Evolutionary conservation across 2,888 invertebrate species (phyloP).

Genomic region (Calliopum simillimum): DNA sequence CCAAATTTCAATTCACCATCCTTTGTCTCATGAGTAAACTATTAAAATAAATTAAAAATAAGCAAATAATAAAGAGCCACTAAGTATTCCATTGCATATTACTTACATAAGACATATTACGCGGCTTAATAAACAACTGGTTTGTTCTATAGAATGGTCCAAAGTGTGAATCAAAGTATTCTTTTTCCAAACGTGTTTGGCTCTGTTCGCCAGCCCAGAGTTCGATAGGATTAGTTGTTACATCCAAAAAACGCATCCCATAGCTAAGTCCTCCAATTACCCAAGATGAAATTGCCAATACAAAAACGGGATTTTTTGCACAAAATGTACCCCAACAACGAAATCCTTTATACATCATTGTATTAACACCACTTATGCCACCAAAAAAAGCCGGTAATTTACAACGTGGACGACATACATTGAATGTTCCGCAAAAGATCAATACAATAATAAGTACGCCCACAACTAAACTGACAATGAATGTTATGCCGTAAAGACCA

Average conservation of each 20-base stretch:
- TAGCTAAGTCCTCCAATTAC: constrained; percentile 71
- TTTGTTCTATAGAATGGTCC: constrained; percentile 90
- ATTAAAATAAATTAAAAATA: background rate
- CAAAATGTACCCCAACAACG: constrained; percentile 70
- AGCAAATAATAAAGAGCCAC: too few species aligned
- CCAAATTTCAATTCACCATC: constrained; percentile 73
- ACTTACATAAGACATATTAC: constrained; percentile 70
- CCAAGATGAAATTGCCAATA: constrained; percentile 75
- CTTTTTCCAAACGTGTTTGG: constrained; percentile 83
- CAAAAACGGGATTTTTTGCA: constrained; percentile 75
- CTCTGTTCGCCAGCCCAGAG: constrained; percentile 92
- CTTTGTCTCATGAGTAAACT: constrained; percentile 66
- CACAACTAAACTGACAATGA: constrained; percentile 73
- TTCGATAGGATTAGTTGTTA: constrained; percentile 91
- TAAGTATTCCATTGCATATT: background rate
- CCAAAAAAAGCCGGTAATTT: constrained; percentile 55
- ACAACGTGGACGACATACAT: constrained; percentile 43
- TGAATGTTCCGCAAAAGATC: constrained; percentile 48
- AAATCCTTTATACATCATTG: constrained; percentile 64
- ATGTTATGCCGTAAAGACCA: constrained; percentile 74
- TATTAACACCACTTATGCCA: constrained; percentile 56
- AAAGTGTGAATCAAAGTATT: constrained; percentile 89
- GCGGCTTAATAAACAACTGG: constrained; percentile 85
- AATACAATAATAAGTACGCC: constrained; percentile 65
- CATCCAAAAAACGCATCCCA: constrained; percentile 76